Conservation (phyloP, 2,113 vertebrate species). For the Spea bombifrons region DNA sequence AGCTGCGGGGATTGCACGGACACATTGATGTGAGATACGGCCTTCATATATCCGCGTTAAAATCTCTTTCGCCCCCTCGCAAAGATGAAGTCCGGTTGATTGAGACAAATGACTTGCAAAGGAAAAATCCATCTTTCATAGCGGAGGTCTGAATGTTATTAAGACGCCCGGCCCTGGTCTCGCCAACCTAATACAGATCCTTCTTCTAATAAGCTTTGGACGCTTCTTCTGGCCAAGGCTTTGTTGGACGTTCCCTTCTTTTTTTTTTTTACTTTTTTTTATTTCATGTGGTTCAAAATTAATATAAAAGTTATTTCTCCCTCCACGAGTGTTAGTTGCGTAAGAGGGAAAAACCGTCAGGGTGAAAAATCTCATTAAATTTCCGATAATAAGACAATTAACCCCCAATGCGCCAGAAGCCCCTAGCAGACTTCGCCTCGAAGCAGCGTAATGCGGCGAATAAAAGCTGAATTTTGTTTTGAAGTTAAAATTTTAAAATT, state of each 20-base stretch:
- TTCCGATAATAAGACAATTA: conserved; percentile 35
- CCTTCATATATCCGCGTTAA: conserved; percentile 35
- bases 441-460: neutral
- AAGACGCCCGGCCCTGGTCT: conserved; percentile 15
- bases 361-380: conserved; percentile 28
- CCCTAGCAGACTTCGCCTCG: neutral
- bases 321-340: conserved; percentile 54
- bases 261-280: neutral
- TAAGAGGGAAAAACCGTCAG: conserved; percentile 2
- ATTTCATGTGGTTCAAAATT: conserved; percentile 61
- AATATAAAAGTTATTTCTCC: conserved; percentile 57
- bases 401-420: neutral
- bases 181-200: conserved; percentile 52
- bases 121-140: conserved; percentile 48
- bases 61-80: conserved; percentile 46
- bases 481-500: too few species aligned
- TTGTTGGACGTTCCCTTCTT: neutral
- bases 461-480: neutral
- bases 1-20: conserved; percentile 5
- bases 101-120: conserved; percentile 58
- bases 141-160: conserved; percentile 45
- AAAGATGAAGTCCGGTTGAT: conserved; percentile 53
- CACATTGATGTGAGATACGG: neutral
- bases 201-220: conserved; percentile 34
- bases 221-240: conserved; percentile 4